Base-by-base conservation (phyloP, 2,888 invertebrate genomes). In the Nephrotoma appendiculata region DNA sequence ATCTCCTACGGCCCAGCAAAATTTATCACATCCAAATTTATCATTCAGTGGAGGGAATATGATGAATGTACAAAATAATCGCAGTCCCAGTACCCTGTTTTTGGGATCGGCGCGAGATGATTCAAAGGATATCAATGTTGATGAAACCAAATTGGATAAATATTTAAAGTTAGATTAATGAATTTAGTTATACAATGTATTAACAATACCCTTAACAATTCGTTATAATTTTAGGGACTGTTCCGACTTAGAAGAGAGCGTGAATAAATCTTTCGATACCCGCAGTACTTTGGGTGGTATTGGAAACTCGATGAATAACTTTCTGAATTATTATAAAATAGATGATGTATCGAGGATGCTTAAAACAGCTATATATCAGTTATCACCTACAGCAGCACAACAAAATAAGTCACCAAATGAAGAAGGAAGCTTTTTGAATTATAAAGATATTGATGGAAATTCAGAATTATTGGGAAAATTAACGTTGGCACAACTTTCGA, bases 401-500 rank as follows among this genome's bases (percentile, higher is more conserved):
- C 90, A 89, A 87, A 90, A 90, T 45, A 90, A 90, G 45, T 88
- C 89, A 12, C 86, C 89, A 7, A 90, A 89, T 12, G 92, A 91
- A 31, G 91, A 91, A 83, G 90, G 90, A 84, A 90, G 90, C 2
- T 88, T 89, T 57, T 88, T 88, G 42, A 86, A 85, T 3, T 89
- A 89, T 83, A 86, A 86, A 45, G 90, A 90, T 48, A 89, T 90
- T 87, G 90, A 91, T 86, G 90, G 90, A 86, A 91, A 91, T 88
- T 91, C 92, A 0, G 92, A 92, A 88, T 89, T 91, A 15, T 91
- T 92, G 12, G 90, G 91, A 87, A 90, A 90, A 48, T 91, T 92
- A 87, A 91, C 92, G 19, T 94, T 95, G 41, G 93, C 93, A 87
- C 94, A 94, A 88, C 93, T 97, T 86, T 95, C 95, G 87, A 94